Evolutionary conservation across 2,113 vertebrate genomes (phyloP).

Genomic region (Suncus etruscus): DNA sequence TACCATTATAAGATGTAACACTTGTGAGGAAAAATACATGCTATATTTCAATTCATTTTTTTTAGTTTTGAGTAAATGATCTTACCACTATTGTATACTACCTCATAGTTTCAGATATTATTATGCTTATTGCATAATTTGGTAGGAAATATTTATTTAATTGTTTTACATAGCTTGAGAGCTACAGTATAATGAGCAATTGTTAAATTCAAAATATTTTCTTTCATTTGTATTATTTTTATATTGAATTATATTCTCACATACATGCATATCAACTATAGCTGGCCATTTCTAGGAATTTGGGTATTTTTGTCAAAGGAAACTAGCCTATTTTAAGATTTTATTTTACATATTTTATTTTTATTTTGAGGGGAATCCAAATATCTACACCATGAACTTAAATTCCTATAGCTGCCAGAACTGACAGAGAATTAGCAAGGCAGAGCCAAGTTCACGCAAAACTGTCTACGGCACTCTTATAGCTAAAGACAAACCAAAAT

Average conservation of each 20-base stretch:
- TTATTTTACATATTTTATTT: conserved; percentile 88
- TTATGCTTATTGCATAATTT: conserved; percentile 35
- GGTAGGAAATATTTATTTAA: conserved; percentile 55
- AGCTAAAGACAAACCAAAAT: conserved; percentile 81
- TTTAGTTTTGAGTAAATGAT: conserved; percentile 45
- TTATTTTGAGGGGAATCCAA: conserved; percentile 84
- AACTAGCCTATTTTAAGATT: conserved; percentile 84
- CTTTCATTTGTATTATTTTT: conserved; percentile 79
- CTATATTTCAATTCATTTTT: conserved; percentile 36
- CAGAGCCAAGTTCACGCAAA: conserved; percentile 79
- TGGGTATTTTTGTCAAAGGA: conserved; percentile 81
- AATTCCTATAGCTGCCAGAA: conserved; percentile 82
- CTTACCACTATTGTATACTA: background rate
- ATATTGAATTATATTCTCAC: conserved; percentile 81
- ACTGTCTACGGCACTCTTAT: conserved; percentile 66
- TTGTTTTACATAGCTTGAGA: conserved; percentile 52
- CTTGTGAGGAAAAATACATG: background rate
- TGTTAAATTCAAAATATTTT: conserved; percentile 73
- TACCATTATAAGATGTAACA: background rate
- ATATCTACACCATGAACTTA: conserved; percentile 79
- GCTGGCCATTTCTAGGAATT: conserved; percentile 84
- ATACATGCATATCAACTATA: conserved; percentile 75
- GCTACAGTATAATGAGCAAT: conserved; percentile 62
- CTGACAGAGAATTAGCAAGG: conserved; percentile 78
- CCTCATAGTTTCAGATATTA: conserved; percentile 47